These are phyloP conservation scores for Spinibarbus caldwelli DNA, from an alignment of 2,797 vertebrate genomes.

Conservation along the genomic window DNA sequence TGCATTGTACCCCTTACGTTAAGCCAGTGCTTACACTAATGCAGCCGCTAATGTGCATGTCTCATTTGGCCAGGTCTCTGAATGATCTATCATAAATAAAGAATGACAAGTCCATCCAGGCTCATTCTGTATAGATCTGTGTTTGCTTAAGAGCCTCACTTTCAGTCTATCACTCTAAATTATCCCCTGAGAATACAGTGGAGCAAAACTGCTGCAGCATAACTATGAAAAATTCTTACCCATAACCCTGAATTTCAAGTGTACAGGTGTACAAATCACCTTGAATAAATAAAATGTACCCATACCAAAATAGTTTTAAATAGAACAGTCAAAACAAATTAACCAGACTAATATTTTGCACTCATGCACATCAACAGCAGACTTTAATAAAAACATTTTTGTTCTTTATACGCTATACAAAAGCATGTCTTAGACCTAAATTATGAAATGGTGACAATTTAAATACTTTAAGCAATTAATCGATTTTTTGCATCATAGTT, in stretches of 20 bases:
- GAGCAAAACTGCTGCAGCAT: constrained; percentile 46
- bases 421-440: not conserved
- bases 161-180: constrained; percentile 60
- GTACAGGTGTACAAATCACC: not conserved
- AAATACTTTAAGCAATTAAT: not conserved
- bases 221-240: constrained; percentile 40
- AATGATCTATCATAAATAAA: constrained; percentile 75
- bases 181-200: constrained; percentile 54
- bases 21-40: constrained; percentile 71
- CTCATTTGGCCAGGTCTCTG: constrained; percentile 67
- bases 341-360: not conserved
- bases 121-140: constrained; percentile 67
- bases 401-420: not conserved
- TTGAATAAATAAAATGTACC: not conserved
- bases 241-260: constrained; percentile 27
- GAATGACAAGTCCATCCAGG: constrained; percentile 67
- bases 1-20: constrained; percentile 64
- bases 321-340: not conserved
- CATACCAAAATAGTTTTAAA: not conserved
- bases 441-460: not conserved
- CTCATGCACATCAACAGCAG: not conserved
- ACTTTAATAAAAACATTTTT: not conserved
- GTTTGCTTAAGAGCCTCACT: constrained; percentile 62
- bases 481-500: not conserved
- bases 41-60: constrained; percentile 72